These are phyloP conservation scores for Hemicordylus capensis DNA, from an alignment of 2,113 vertebrate genomes.

Conservation along the genomic window DNA sequence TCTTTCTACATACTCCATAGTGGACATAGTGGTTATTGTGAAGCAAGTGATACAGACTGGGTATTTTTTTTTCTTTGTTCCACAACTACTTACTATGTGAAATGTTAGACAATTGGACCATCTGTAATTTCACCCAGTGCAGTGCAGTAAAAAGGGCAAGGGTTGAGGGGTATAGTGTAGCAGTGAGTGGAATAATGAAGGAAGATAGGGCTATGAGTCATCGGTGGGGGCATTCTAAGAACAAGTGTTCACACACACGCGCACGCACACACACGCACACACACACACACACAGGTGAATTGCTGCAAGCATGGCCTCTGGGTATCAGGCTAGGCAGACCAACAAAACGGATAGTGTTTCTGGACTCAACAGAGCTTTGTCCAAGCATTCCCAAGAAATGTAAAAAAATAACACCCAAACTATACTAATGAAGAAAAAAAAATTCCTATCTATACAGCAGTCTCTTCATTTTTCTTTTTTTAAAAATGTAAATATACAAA, in stretches of 20 bases:
- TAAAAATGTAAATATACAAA: conserved; percentile 88
- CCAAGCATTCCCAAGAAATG: conserved; percentile 87
- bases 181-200: conserved; percentile 68
- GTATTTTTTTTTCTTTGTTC: conserved; percentile 74
- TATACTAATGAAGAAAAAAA: conserved; percentile 87
- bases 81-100: conserved; percentile 77
- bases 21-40: conserved; percentile 64
- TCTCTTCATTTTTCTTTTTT: conserved; percentile 76
- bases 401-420: conserved; percentile 82
- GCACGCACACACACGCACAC: neutral
- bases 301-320: conserved; percentile 70
- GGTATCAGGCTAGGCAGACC: conserved; percentile 79
- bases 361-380: conserved; percentile 84
- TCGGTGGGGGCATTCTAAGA: conserved; percentile 72
- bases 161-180: conserved; percentile 66
- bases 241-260: conserved; percentile 61
- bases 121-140: conserved; percentile 72
- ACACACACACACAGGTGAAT: conserved; percentile 57
- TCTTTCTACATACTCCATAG: conserved; percentile 75
- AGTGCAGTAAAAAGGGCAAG: conserved; percentile 65
- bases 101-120: conserved; percentile 79
- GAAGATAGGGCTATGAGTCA: conserved; percentile 69
- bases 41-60: conserved; percentile 74
- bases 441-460: conserved; percentile 84
- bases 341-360: conserved; percentile 81